Base-by-base conservation (phyloP, 2,797 vertebrate genomes). In the Odontamblyopus lacepedii region DNA sequence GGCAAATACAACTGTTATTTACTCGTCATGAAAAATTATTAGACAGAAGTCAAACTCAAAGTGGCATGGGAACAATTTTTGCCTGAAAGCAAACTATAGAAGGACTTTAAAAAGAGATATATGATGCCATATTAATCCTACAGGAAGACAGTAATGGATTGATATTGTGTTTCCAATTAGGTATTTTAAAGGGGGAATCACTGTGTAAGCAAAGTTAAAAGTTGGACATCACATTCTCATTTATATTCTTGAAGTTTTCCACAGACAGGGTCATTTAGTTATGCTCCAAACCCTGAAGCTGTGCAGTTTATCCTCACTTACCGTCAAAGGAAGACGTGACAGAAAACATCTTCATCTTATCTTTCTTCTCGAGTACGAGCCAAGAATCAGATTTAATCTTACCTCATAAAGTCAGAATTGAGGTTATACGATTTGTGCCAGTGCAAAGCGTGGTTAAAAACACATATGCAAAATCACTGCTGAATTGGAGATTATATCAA, bases 291-390 rank as follows among this genome's bases (percentile, higher is more conserved):
- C 74, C 72, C 76, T 38, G 23, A 69, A 74, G 68, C 72, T 65
- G 26, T 55, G 27, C 44, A 27, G 27, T 73, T 83, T 67, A 67
- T 82, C 72, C 53, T 29, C 63, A 50, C 74, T 76, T 78, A 63
- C 72, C 72, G 72, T 64, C 74, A 74, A 35, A 73, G 66, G 71
- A 69, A 78, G 62, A 73, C n/a, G 23, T 64, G 51, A 65, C 57
- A 69, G 78, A 80, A 38, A 81, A 81, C 62, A 74, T 78, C 69
- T 82, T 72, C 70, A 63, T 80, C 73, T 76, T 63, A 70, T 62
- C 77, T 78, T 73, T 78, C 26, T 8, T 51, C 35, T 73, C 63
- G 11, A 71, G 75, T 65, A 73, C 56, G 73, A 79, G 32, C 80
- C 73, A 63, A n/a, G 30, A 63, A 63, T 38, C 32, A 3, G n/a